A percentile compares a stretch with the other conserved stretches of the same genome.
Evolutionary conservation across 2,888 invertebrate species (phyloP).

Genomic region (Trisateles emortualis): DNA sequence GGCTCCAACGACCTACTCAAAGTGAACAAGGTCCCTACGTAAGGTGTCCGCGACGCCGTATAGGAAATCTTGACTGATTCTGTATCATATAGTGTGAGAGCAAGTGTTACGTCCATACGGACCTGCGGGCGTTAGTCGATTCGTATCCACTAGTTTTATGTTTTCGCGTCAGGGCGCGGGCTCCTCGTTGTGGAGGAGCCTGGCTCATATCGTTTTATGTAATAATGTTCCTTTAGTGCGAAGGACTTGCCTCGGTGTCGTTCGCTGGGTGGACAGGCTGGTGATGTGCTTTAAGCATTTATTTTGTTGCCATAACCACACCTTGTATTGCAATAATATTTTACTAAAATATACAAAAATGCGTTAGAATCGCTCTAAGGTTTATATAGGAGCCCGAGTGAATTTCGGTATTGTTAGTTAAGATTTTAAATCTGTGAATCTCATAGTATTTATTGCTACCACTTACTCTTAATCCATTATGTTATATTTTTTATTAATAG

Average conservation of each 20-base stretch:
- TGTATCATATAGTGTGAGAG: constrained; percentile 86
- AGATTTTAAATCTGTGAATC: constrained; percentile 87
- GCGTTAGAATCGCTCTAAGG: constrained; percentile 81
- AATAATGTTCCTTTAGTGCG: constrained; percentile 85
- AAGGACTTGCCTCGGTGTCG: constrained; percentile 80
- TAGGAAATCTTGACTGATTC: constrained; percentile 83
- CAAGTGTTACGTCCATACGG: constrained; percentile 82
- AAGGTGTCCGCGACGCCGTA: constrained; percentile 79
- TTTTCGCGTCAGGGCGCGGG: constrained; percentile 71
- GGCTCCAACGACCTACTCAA: constrained; percentile 91
- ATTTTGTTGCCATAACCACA: constrained; percentile 88
- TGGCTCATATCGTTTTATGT: constrained; percentile 74
- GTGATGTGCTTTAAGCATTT: constrained; percentile 88
- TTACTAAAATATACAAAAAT: constrained; percentile 84
- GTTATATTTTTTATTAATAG: constrained; percentile 84
- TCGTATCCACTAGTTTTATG: constrained; percentile 86
- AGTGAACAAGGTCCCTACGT: constrained; percentile 93
- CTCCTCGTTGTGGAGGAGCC: constrained; percentile 74
- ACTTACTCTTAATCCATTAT: constrained; percentile 83
- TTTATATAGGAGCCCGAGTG: constrained; percentile 79
- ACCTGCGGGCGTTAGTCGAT: constrained; percentile 80
- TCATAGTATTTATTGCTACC: constrained; percentile 87
- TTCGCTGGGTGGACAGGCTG: constrained; percentile 81
- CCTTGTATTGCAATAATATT: constrained; percentile 86
- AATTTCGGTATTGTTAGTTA: constrained; percentile 85